Evolutionary conservation across 2,888 invertebrate genomes (phyloP), one percentile per base, ranked within the genome.

Genomic region (Calameuta idolon): DNA sequence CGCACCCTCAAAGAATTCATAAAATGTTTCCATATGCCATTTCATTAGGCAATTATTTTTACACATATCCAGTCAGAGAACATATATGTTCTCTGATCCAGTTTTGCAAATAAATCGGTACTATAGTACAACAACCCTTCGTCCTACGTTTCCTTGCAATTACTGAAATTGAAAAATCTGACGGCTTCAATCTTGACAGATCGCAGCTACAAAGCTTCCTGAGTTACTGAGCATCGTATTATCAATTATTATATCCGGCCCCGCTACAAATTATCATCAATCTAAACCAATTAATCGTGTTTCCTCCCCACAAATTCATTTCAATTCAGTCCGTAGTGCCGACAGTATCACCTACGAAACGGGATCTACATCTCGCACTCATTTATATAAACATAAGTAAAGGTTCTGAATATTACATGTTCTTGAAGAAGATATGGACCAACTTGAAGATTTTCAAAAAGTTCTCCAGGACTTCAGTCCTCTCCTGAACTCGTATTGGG

Each of bases 401-500:
- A 33, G 15, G 69, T 30, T 5, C 3, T 33, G 69, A 30, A 15
- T 31, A 12, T 69, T 69, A 30, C 40, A 40, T 40, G 40, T 40
- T 40, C 40, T 15, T 15, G 23, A 15, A 23, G 2, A 40, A 75
- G 74, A 69, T 79, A 81, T 84, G 82, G 77, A 80, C 76, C 77
- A 77, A n/a, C 69, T 76, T 34, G 75, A 76, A 34, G 80, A 83
- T 74, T 82, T 85, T 55, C 77, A 83, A 33, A 83, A 81, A 78
- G 81, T 84, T 77, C 73, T 84, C 40, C 78, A 83, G 68, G 82
- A 86, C 33, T 84, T 86, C 34, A 76, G 76, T 75, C 84, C 82
- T 11, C 77, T 84, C 80, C 78, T 85, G 15, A 83, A 85, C 69
- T 86, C 87, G 11, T 87, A 86, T 82, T 87, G 87, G 87, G 86